Percentiles rank a stretch among this genome's conserved stretches.
phyloP scores from a whole-genome alignment of 64 coral and sea anemone species.

The Pocillopora damicornis region DNA sequence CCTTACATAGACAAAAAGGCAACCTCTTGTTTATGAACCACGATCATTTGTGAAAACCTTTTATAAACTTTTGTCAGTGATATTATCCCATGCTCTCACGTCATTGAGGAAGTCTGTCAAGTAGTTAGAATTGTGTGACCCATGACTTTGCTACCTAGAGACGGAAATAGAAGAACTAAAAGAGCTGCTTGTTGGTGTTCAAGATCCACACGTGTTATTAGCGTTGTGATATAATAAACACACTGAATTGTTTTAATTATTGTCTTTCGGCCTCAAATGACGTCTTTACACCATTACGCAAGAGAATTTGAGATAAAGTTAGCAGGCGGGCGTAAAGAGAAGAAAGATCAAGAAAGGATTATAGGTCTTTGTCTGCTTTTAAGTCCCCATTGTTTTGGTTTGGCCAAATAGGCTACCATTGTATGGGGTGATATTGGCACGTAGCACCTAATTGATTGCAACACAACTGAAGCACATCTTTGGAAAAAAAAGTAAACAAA shows the following conservation, averaged over 20 bases:
- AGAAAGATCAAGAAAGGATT: neutral
- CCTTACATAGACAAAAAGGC: too few species aligned
- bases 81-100: too few species aligned
- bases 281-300: neutral
- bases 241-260: neutral
- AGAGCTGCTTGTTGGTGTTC: too few species aligned
- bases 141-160: too few species aligned
- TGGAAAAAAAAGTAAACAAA: constrained; percentile 11
- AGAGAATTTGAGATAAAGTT: neutral
- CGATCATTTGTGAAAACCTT: too few species aligned
- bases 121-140: too few species aligned
- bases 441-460: neutral
- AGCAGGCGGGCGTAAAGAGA: neutral
- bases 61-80: too few species aligned
- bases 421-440: neutral
- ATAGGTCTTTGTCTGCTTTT: neutral
- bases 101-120: too few species aligned
- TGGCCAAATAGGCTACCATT: neutral
- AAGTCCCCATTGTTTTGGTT: constrained; percentile 2
- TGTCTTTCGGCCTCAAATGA: neutral
- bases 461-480: neutral
- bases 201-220: too few species aligned
- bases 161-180: too few species aligned
- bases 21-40: too few species aligned
- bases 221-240: too few species aligned